Base-by-base conservation (phyloP, 2,113 vertebrate species). In the Poeciliopsis retropinna region DNA sequence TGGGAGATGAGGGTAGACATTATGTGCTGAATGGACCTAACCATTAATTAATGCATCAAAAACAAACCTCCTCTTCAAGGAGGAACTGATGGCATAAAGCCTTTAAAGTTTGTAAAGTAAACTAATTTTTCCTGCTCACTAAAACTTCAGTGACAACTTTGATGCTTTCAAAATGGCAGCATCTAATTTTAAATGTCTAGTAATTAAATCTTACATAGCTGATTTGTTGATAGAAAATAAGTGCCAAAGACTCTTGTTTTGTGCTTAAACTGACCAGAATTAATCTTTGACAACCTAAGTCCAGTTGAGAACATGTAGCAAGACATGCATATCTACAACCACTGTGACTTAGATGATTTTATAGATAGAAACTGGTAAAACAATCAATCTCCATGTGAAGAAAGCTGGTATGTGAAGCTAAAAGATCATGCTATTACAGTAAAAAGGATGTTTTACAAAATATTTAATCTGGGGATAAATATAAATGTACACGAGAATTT, bases 1-100 rank as follows among this genome's bases (percentile, higher is more conserved):
- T 74, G 84, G 70, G 75, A 82, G 74, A 76, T 76, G 14, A 81
- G 19, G 22, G 61, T 8, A 67, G 28, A 67, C 3, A 29, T 70
- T 64, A 73, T 27, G 22, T 12, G n/a, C 39, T 25, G 57, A 8
- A 64, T 28, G 75, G 32, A 72, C 61, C 63, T 51, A 19, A 66
- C 9, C 5, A 22, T 61, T 39, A 47, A 73, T 66, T 73, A 31
- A 51, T 39, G 30, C 32, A 47, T 60, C 5, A 78, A 65, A 78
- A 77, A 72, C 70, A 73, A 82, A 30, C 19, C 66, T 73, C 67
- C 66, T 68, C 39, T 73, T 60, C 60, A 13, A 73, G 67, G 65
- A 76, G 60, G 11, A 54, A 69, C 64, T 67, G 41, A 27, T 64
- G 41, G 2, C 17, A 22, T 22, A 25, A 64, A 64, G 54, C 25